Evolutionary conservation across 2,888 invertebrate species (phyloP).

Genomic region (Thereva nobilitata): DNA sequence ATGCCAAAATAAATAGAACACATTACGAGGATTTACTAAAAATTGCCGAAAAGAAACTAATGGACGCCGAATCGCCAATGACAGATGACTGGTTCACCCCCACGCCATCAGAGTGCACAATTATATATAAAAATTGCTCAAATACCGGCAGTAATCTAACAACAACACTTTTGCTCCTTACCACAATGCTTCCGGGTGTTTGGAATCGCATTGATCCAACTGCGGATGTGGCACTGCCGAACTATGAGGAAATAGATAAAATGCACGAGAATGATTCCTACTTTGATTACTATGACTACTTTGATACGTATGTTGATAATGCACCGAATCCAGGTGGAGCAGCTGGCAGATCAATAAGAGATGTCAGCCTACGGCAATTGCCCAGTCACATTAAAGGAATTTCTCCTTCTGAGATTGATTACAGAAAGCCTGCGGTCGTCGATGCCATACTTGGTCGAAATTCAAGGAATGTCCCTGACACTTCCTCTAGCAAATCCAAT

Average conservation of each 20-base stretch:
- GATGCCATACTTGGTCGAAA: too few species aligned
- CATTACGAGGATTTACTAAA: background rate
- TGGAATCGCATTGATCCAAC: constrained; percentile 40
- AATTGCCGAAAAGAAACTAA: background rate
- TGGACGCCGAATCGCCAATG: too few species aligned
- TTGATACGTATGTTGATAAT: constrained; percentile 43
- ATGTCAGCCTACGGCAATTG: background rate
- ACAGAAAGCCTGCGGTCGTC: background rate
- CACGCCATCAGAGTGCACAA: constrained; percentile 4
- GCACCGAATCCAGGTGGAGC: constrained; percentile 6
- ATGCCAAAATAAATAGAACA: constrained; percentile 51
- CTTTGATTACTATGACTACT: constrained; percentile 54
- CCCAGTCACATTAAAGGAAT: background rate
- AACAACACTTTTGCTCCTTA: constrained; percentile 56
- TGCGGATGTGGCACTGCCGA: constrained; percentile 35
- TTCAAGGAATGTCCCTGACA: too few species aligned
- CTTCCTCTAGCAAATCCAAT: too few species aligned
- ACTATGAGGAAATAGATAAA: constrained; percentile 43
- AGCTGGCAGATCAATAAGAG: background rate
- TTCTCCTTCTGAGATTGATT: constrained; percentile 4
- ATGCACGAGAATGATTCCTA: constrained; percentile 49
- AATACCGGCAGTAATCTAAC: constrained; percentile 45
- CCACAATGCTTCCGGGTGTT: constrained; percentile 48
- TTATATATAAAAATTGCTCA: constrained; percentile 24
- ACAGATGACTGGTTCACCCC: background rate